Conservation (phyloP, 2,797 vertebrate genomes). For the Salarias fasciatus region DNA sequence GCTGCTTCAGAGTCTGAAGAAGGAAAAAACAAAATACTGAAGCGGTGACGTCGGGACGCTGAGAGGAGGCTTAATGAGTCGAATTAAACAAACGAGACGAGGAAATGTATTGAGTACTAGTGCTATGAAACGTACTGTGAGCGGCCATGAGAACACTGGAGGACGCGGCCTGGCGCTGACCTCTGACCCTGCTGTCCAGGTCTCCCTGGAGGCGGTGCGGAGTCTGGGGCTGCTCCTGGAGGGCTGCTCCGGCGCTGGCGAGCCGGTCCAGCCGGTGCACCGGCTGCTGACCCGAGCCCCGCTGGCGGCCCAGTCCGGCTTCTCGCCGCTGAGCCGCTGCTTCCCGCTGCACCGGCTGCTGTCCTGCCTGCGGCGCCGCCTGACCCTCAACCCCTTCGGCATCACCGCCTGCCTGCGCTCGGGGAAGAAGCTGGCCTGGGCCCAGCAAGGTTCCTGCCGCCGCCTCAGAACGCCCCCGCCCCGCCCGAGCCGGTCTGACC, state of each 20-base stretch:
- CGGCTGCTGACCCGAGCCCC: slow-evolving; percentile 86
- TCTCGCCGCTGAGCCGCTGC: slow-evolving; percentile 78
- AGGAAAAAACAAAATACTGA: no score
- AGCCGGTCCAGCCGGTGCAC: slow-evolving; percentile 83
- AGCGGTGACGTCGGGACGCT: no score
- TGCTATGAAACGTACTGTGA: no score
- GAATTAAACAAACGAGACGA: no score
- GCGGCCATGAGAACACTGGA: no score
- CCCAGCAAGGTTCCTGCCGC: slow-evolving; percentile 87
- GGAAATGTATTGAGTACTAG: no score
- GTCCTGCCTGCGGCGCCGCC: slow-evolving; percentile 84
- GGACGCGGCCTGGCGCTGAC: no score
- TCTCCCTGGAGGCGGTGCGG: slow-evolving; percentile 84
- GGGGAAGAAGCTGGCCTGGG: slow-evolving; percentile 94
- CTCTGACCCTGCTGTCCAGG: slow-evolving; percentile 37
- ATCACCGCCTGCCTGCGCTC: slow-evolving; percentile 88
- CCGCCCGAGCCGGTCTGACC: slow-evolving; percentile 2
- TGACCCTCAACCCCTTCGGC: slow-evolving; percentile 90
- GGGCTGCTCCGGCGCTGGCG: slow-evolving; percentile 78
- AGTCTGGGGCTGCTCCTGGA: slow-evolving; percentile 92
- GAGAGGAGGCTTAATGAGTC: no score
- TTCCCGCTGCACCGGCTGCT: slow-evolving; percentile 88
- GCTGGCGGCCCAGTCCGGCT: slow-evolving; percentile 85
- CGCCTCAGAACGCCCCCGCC: no score
- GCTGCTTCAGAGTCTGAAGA: no score